phyloP scores from a whole-genome alignment of 2,888 invertebrate species.

The Andrena bicolor region DNA sequence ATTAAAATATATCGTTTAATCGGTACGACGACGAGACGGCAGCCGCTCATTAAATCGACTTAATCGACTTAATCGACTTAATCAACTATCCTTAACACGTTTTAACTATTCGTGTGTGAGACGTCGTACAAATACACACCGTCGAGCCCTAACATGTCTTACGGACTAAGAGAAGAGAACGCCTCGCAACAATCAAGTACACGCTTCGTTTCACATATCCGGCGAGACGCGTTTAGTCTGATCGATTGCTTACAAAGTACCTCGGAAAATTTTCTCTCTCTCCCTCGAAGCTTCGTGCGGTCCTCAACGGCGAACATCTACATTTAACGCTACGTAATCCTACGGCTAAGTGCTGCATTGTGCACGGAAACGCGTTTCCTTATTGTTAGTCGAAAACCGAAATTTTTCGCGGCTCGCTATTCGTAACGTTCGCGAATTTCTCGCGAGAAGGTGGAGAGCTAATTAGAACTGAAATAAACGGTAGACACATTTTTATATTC shows the following conservation, averaged over 20 bases:
- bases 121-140: slow-evolving; percentile 39
- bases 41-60: slow-evolving; percentile 1
- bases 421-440: not conserved
- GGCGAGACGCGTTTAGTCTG: slow-evolving; percentile 20
- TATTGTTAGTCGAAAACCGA: slow-evolving; percentile 12
- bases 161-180: slow-evolving; percentile 40
- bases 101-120: slow-evolving; percentile 32
- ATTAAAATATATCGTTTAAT: slow-evolving; percentile 27
- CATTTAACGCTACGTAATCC: slow-evolving; percentile 37
- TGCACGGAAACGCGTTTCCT: slow-evolving; percentile 37
- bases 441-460: not conserved
- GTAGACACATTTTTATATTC: not conserved
- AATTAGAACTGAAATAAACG: not conserved
- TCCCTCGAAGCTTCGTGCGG: slow-evolving; percentile 46
- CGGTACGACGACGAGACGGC: slow-evolving; percentile 27
- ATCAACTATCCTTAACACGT: slow-evolving; percentile 3
- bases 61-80: slow-evolving; percentile 7
- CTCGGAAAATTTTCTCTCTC: slow-evolving; percentile 4
- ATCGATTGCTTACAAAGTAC: slow-evolving; percentile 22
- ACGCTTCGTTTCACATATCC: slow-evolving; percentile 33
- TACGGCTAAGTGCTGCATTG: slow-evolving; percentile 52
- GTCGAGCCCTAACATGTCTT: slow-evolving; percentile 24
- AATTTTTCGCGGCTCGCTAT: slow-evolving; percentile 19
- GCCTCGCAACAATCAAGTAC: slow-evolving; percentile 39
- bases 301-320: slow-evolving; percentile 55